Base-by-base conservation (phyloP, 2,797 vertebrate genomes). In the Mareca strepera region DNA sequence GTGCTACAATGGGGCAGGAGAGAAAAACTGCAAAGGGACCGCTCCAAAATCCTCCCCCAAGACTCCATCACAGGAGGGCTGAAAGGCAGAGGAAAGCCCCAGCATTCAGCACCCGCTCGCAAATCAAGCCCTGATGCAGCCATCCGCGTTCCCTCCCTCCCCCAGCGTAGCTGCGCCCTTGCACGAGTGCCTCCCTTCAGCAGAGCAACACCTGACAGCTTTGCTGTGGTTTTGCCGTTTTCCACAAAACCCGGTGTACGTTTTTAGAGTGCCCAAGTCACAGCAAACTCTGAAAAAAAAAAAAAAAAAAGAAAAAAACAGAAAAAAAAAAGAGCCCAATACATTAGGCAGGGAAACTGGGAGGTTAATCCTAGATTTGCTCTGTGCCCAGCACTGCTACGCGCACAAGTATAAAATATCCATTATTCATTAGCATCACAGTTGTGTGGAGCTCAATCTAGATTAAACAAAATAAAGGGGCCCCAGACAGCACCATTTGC, bases 381-480 rank as follows among this genome's bases (percentile, higher is more conserved):
- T 96, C 97, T 88, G 87, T 86, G 95, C 92, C 92, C 93, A 90
- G 90, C 82, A 92, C 95, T 92, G 80, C 97, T 97, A 95, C 91
- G 86, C 82, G 96, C 95, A 92, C 82, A 88, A 96, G 94, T 92
- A 93, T 95, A 94, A 93, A 95, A 96, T 96, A 97, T 98, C 96
- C 96, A 98, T 98, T 98, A 97, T 98, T 98, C 97, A 98, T 97
- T 96, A 97, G 93, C 93, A 96, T 93, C 93, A 90, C 96, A 97
- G 97, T 97, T 97, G 97, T 95, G 95, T 94, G 96, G 92, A 96
- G 96, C 97, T 97, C 96, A 97, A 96, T 97, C 97, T 97, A 97
- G 97, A 98, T 98, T 98, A 98, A 97, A 97, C 92, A 96, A 97
- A 96, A 98, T 97, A 98, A 98, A 98, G 97, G 96, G 96, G 95